Conservation (phyloP, 2,888 invertebrate genomes). For the Pimpla rufipes region DNA sequence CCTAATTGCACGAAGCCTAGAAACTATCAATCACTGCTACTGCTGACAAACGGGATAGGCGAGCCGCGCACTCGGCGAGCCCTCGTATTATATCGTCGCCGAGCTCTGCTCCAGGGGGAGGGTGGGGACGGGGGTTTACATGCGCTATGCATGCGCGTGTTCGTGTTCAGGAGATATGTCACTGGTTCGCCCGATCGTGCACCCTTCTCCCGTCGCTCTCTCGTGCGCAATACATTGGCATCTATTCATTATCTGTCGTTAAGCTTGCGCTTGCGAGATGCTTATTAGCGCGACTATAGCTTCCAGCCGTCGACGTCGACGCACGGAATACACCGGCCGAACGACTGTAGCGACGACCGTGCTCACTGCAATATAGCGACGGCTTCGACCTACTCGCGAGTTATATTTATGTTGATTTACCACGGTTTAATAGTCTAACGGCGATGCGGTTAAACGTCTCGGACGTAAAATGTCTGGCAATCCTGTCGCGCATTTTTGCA, state of each 20-base stretch:
- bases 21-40: constrained; percentile 46
- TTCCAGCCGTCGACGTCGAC: background rate
- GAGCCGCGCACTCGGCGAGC: background rate
- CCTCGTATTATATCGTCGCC: background rate
- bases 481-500: background rate
- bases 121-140: background rate
- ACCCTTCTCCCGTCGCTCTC: constrained; percentile 8
- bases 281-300: constrained; percentile 18
- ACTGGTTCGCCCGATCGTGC: background rate
- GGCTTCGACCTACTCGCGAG: background rate
- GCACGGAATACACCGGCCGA: background rate
- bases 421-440: background rate
- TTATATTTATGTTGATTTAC: background rate
- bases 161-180: constrained; percentile 22
- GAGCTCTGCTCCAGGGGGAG: too few relatives aligned
- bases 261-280: constrained; percentile 29
- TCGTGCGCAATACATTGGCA: constrained; percentile 42
- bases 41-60: background rate
- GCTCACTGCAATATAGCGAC: too few relatives aligned
- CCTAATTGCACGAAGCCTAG: constrained; percentile 46
- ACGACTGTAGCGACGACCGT: background rate
- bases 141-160: background rate
- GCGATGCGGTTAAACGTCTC: too few relatives aligned
- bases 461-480: constrained; percentile 4
- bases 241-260: constrained; percentile 55